Evolutionary conservation across 2,113 vertebrate genomes (phyloP), one percentile per base, ranked within the genome.

Genomic region (Tragelaphus scriptus): DNA sequence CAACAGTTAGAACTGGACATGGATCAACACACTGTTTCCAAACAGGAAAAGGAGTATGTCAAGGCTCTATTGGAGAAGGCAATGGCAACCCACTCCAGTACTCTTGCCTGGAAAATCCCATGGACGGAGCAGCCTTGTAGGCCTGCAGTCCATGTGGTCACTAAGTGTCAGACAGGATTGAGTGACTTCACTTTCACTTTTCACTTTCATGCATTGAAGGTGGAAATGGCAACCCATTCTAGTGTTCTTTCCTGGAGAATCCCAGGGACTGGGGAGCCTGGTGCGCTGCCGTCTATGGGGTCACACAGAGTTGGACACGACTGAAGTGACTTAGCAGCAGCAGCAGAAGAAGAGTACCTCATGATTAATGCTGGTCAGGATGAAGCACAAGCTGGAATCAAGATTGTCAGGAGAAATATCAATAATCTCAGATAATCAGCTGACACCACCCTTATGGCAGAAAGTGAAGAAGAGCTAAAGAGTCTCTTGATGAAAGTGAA

Each of bases 231-330:
- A 61, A 6, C 26, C 59, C 59, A 61, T 6, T 61, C 28, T 13
- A 61, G 26, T 61, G 28, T 14, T 61, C 13, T 61, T 61, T 12
- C 59, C 59, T 61, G 13, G 59, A 61, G 5, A 61, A 61, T 28
- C 59, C 2, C 12, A 30, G 12, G 2, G 28, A 61, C 0, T 1
- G 5, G 13, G 26, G 12, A 30, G 5, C 11, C 59, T 61, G 14
- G 5, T 61, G 28, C 0, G 2, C 59, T 30, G 28, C 12, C 0
- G 0, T 61, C 59, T 30, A 14, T 30, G 12, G 12, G 26, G 59
- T 61, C 5, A 0, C 59, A 61, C 26, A 61, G 59, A 61, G 28
- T 61, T 2, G 3, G 59, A 61, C 59, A 61, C 0, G 2, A 61
- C 59, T 30, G 59, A 61, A 61, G 13, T 61, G 13, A 61, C 25